A percentile compares a stretch with the other conserved stretches of the same genome.
Evolutionary conservation across 1,140 invertebrate species (phyloP).

Genomic region (Drosophila subobscura): DNA sequence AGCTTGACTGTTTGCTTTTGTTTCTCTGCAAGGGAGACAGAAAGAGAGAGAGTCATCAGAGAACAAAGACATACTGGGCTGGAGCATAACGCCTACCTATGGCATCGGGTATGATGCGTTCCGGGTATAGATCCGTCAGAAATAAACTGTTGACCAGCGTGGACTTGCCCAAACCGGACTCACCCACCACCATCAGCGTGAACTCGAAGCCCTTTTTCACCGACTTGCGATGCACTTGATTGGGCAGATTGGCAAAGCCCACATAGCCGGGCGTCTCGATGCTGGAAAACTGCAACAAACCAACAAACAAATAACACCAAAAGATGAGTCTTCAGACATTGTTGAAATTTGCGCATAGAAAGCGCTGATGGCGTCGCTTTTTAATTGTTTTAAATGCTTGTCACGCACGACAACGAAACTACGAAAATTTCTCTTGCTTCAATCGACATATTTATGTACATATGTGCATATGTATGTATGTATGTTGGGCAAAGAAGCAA

Average conservation of each 20-base stretch:
- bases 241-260: slow-evolving; percentile 96
- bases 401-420: slow-evolving; percentile 2
- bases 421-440: slow-evolving; percentile 11
- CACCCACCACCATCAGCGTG: slow-evolving; percentile 98
- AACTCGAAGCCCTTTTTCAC: slow-evolving; percentile 99
- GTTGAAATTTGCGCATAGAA: neutral
- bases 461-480: slow-evolving; percentile 6
- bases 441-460: slow-evolving; percentile 5
- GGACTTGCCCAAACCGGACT: slow-evolving; percentile 98
- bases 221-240: slow-evolving; percentile 97
- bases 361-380: slow-evolving; percentile 1
- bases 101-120: slow-evolving; percentile 93
- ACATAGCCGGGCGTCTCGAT: slow-evolving; percentile 94
- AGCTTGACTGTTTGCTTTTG: slow-evolving; percentile 94
- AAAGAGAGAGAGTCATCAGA: neutral
- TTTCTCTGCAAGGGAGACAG: slow-evolving; percentile 87
- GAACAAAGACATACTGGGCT: neutral
- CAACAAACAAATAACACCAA: neutral
- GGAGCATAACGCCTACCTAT: slow-evolving; percentile 86
- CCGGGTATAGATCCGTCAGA: slow-evolving; percentile 96
- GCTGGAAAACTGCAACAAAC: slow-evolving; percentile 88
- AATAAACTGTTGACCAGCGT: slow-evolving; percentile 99
- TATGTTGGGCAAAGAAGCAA: slow-evolving; percentile 27
- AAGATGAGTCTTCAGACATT: neutral
- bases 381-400: slow-evolving; percentile 1